phyloP scores from a whole-genome alignment of 2,113 vertebrate genomes.

The Pardalotus punctatus region DNA sequence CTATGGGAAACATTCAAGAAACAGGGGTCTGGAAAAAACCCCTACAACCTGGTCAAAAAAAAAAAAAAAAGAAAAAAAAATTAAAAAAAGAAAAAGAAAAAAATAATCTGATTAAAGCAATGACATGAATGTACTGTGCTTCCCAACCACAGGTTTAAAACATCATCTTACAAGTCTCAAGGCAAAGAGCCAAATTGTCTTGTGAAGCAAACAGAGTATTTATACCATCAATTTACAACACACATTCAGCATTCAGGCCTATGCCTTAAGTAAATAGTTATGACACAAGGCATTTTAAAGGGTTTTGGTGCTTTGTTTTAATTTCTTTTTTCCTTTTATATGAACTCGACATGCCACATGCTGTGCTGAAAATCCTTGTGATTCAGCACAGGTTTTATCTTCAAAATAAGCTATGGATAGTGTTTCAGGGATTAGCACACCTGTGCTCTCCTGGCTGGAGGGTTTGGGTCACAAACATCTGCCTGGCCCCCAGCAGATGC shows the following conservation, averaged over 20 bases:
- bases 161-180: not conserved
- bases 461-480: rapidly evolving
- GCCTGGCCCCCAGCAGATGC: not conserved
- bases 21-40: constrained; percentile 39
- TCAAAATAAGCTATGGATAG: not conserved
- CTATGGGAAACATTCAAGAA: constrained; percentile 61
- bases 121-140: not conserved
- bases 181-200: not conserved
- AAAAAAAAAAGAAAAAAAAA: not conserved
- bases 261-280: constrained; percentile 51
- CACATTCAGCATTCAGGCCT: not conserved
- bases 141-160: constrained; percentile 13
- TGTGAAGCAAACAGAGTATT: not conserved
- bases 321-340: not conserved
- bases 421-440: not conserved
- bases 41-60: not conserved
- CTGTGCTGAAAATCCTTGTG: not conserved
- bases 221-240: not conserved
- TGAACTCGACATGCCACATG: not conserved
- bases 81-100: not conserved
- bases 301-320: not conserved
- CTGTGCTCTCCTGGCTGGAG: not conserved
- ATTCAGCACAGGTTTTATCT: not conserved
- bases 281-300: constrained; percentile 42
- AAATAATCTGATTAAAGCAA: constrained; percentile 42